Base-by-base conservation (phyloP, 2,888 invertebrate genomes). In the Argyresthia albistria region DNA sequence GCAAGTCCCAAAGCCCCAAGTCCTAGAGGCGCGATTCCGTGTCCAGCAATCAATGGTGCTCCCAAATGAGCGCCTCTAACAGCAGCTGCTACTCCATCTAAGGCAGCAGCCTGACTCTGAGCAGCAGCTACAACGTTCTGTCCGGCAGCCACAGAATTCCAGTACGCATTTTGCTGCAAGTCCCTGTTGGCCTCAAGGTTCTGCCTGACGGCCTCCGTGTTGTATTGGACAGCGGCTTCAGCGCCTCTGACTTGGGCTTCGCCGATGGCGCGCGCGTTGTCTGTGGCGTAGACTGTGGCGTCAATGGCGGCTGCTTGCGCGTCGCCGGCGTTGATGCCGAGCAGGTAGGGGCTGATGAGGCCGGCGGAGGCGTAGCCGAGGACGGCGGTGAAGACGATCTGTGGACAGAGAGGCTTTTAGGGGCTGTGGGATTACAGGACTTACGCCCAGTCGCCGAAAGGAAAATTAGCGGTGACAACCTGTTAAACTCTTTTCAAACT, bases 311-410 rank as follows among this genome's bases (percentile, higher is more conserved):
- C 86, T 37, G 83, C 86, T 61, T 86, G 82, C 0, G 78, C 80
- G 64, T 86, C 86, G 43, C 86, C 86, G 11, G 67, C 64, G 76
- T 81, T 87, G 50, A 76, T 70, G 59, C 83, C 83, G 58, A 67
- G 64, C 10, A 66, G 68, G 7, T 73, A 60, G 47, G 83, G 82
- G 54, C 75, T 63, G 69, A 86, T 66, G 55, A 71, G 66, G 60
- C 78, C 67, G 60, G 86, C 86, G 68, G 84, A 76, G 63, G 86
- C 82, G 70, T 80, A 87, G 81, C 84, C 86, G 76, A 86, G 70
- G 68, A 86, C 62, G 79, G 86, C 86, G 66, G 75, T 71, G 73
- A 86, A 80, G 71, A 76, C 80, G 67, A 86, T 72, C 86, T 86
- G 75, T 1, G n/a, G 51, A 15, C 12, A 12, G 11, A 4, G 12